A percentile compares a stretch with the other conserved stretches of the same genome.
Evolutionary conservation across 2,113 vertebrate species (phyloP).

Genomic region (Oryzias javanicus): DNA sequence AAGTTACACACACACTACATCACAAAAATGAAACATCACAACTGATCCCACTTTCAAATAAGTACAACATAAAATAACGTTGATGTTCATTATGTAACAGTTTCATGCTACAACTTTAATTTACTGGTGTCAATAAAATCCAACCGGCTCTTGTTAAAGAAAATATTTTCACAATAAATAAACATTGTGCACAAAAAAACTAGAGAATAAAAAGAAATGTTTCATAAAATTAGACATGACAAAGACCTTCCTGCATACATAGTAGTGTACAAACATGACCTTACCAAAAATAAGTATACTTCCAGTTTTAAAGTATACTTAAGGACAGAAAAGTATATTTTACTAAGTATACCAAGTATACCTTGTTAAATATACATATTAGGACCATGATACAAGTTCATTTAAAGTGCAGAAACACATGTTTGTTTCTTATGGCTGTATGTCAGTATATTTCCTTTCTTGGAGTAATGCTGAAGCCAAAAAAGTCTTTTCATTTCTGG

Average conservation of each 20-base stretch:
- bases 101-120: conserved; percentile 42
- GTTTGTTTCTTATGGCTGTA: no score
- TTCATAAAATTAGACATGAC: conserved; percentile 17
- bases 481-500: no score
- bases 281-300: no score
- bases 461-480: no score
- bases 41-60: conserved; percentile 15
- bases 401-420: no score
- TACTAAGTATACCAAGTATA: no score
- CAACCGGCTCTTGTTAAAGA: neutral
- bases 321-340: no score
- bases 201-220: neutral
- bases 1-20: conserved; percentile 16
- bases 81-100: conserved; percentile 13
- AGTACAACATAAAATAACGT: conserved; percentile 3
- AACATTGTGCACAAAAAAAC: conserved; percentile 26
- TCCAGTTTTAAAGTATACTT: no score
- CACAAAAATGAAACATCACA: conserved; percentile 1
- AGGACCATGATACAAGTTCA: no score
- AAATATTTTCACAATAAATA: conserved; percentile 58
- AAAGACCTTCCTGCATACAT: conserved; percentile 7
- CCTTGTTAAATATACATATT: no score
- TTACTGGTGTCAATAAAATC: conserved; percentile 16
- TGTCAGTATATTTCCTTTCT: no score
- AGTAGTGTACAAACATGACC: conserved; percentile 12